phyloP scores from a whole-genome alignment of 92 coral and sea anemone species.

The Anthopleura xanthogrammica region DNA sequence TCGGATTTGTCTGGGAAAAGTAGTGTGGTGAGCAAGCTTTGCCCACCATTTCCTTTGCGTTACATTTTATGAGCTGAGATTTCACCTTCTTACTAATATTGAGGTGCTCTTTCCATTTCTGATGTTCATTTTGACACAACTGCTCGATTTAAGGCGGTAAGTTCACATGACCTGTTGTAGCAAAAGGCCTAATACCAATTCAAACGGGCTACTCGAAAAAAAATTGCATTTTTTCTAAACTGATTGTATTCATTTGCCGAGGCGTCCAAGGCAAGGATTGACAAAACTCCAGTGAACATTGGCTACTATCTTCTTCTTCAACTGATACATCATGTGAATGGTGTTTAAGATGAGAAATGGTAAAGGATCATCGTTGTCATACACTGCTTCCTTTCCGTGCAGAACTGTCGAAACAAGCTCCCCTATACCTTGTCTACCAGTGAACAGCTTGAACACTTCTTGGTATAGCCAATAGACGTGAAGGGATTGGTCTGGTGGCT shows the following conservation, averaged over 20 bases:
- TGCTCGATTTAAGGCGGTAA: too few relatives aligned
- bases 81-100: too few relatives aligned
- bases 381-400: slow-evolving; percentile 50
- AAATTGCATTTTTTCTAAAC: too few relatives aligned
- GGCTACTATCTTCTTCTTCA: not conserved
- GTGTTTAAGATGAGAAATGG: slow-evolving; percentile 44
- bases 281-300: not conserved
- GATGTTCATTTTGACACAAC: too few relatives aligned
- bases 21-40: too few relatives aligned
- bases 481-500: slow-evolving; percentile 28
- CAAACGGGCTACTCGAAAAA: too few relatives aligned
- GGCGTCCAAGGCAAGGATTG: slow-evolving; percentile 13
- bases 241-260: not conserved
- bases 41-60: too few relatives aligned
- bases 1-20: too few relatives aligned
- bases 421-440: slow-evolving; percentile 34
- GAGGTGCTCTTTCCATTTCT: too few relatives aligned
- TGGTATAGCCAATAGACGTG: slow-evolving; percentile 52
- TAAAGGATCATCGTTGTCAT: slow-evolving; percentile 43
- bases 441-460: slow-evolving; percentile 40
- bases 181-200: too few relatives aligned
- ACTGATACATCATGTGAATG: not conserved
- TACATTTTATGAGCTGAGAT: too few relatives aligned
- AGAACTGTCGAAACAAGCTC: slow-evolving; percentile 14
- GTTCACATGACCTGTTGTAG: too few relatives aligned